A percentile compares a stretch with the other conserved stretches of the same genome.
Conservation (phyloP, 2,113 vertebrate species). For the Gila orcuttii region DNA sequence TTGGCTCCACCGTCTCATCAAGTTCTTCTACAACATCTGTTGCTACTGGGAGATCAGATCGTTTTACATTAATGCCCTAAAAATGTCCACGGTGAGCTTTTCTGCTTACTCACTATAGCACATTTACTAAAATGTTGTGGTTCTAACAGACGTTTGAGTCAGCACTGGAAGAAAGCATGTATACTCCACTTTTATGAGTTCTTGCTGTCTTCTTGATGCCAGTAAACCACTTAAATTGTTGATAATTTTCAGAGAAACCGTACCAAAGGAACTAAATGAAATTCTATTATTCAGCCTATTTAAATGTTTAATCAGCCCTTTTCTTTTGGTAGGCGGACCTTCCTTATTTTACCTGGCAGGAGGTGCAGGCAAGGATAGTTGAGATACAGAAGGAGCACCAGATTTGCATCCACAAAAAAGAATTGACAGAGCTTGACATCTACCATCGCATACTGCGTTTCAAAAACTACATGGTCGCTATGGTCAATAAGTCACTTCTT, state of each 20-base stretch:
- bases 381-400: conserved; percentile 99
- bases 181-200: background rate
- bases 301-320: conserved; percentile 5
- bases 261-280: background rate
- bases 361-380: conserved; percentile 94
- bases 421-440: conserved; percentile 92
- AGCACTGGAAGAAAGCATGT: background rate
- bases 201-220: background rate
- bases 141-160: background rate
- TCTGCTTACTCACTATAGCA: background rate
- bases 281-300: background rate
- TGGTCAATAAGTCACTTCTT: conserved; percentile 97
- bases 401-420: conserved; percentile 98
- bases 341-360: conserved; percentile 96
- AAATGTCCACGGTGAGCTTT: conserved; percentile 89
- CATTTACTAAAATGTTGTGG: background rate
- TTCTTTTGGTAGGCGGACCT: conserved; percentile 82
- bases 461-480: conserved; percentile 99
- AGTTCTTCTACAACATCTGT: conserved; percentile 98
- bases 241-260: background rate
- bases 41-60: conserved; percentile 98
- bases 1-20: conserved; percentile 94
- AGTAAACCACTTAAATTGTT: background rate
- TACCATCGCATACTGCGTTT: conserved; percentile 98
- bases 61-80: conserved; percentile 93